These are phyloP conservation scores for Clostera curtula DNA, from an alignment of 2,888 invertebrate species.

Conservation along the genomic window DNA sequence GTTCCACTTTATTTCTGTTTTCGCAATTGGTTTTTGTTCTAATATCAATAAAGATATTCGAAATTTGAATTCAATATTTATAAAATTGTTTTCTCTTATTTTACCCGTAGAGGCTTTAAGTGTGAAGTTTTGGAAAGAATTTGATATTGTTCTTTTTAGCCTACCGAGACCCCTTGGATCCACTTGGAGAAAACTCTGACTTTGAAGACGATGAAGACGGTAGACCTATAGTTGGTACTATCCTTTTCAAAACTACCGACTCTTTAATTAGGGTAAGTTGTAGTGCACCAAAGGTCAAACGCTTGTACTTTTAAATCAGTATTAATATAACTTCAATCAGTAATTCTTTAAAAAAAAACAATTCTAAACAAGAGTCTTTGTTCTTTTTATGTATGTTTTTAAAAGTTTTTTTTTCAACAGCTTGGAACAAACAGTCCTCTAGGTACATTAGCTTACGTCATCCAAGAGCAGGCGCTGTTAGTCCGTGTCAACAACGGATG, in stretches of 20 bases:
- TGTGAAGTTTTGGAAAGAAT: conserved; percentile 7
- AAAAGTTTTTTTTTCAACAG: conserved; percentile 35
- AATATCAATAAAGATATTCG: no score
- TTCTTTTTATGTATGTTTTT: no score
- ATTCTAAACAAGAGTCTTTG: no score
- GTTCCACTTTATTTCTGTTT: conserved; percentile 5
- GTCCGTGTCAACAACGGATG: conserved; percentile 94
- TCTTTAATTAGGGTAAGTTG: conserved; percentile 55
- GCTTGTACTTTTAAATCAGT: no score
- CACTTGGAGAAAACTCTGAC: conserved; percentile 47
- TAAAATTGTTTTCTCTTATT: no score
- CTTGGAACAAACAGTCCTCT: conserved; percentile 72
- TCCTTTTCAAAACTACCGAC: conserved; percentile 59
- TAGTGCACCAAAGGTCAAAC: no score
- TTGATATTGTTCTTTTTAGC: conserved; percentile 25
- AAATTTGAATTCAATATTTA: no score
- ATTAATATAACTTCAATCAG: no score
- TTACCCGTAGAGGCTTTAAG: no score
- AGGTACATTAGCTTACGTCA: conserved; percentile 93
- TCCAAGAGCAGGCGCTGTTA: conserved; percentile 92
- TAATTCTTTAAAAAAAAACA: no score
- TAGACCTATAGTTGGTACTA: conserved; percentile 56
- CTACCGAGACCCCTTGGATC: conserved; percentile 48
- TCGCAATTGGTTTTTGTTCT: no score
- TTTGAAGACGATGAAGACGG: conserved; percentile 66